These are phyloP conservation scores for Parotocinclus haroldoi DNA, from an alignment of 2,797 vertebrate genomes.

Conservation along the genomic window DNA sequence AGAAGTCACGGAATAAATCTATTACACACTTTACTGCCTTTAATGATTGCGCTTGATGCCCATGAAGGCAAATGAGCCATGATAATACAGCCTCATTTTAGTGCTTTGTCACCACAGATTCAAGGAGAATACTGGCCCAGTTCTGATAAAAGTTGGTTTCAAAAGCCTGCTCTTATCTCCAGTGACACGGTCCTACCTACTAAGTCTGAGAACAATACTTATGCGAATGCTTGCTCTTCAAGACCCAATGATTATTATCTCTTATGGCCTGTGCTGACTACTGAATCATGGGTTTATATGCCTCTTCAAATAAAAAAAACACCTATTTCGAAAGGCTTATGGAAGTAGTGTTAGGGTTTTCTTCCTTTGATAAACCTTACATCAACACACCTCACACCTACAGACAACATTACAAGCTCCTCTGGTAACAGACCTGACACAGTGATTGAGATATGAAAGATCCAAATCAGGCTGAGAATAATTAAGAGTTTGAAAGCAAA, in stretches of 20 bases:
- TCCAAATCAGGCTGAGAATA: no score
- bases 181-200: slow-evolving; percentile 14
- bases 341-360: no score
- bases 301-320: slow-evolving; percentile 1
- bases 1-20: slow-evolving; percentile 72
- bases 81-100: slow-evolving; percentile 67
- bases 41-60: slow-evolving; percentile 75
- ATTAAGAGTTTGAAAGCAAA: no score
- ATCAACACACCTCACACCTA: no score
- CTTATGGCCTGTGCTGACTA: slow-evolving; percentile 5
- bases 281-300: slow-evolving; percentile 2
- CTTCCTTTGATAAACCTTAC: no score
- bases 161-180: slow-evolving; percentile 25
- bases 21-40: slow-evolving; percentile 81
- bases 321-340: background rate
- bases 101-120: slow-evolving; percentile 58
- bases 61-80: slow-evolving; percentile 72
- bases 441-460: no score
- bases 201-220: slow-evolving; percentile 12
- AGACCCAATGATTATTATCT: slow-evolving; percentile 15
- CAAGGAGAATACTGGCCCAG: slow-evolving; percentile 66
- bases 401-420: no score
- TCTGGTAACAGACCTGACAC: no score
- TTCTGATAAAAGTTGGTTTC: slow-evolving; percentile 47
- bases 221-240: slow-evolving; percentile 6